Percentiles rank a stretch among this genome's conserved stretches.
phyloP scores from a whole-genome alignment of 92 coral and sea anemone species.

The Desmophyllum pertusum region DNA sequence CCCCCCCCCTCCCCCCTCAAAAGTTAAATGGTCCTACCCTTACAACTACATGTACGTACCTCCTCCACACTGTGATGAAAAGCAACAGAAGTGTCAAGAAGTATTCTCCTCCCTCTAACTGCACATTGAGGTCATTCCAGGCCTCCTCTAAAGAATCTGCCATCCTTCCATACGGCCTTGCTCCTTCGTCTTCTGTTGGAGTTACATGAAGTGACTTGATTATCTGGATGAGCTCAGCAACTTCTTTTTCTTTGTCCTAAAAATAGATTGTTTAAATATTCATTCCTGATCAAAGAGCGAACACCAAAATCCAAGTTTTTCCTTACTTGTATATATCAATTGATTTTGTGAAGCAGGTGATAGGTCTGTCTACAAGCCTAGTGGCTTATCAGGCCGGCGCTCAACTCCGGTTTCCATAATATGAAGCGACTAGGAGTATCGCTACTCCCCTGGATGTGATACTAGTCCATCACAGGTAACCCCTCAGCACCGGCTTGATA shows the following conservation, averaged over 20 bases:
- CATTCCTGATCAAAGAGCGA: background rate
- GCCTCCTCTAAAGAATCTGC: conserved; percentile 95
- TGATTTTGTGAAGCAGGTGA: too few species aligned
- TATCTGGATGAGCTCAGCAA: conserved; percentile 67
- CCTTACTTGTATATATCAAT: too few species aligned
- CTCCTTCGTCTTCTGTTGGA: conserved; percentile 24
- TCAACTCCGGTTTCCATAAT: too few species aligned
- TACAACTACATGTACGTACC: conserved; percentile 58
- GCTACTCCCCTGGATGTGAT: too few species aligned
- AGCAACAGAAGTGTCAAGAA: conserved; percentile 96
- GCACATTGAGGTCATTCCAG: conserved; percentile 93
- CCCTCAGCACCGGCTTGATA: too few species aligned
- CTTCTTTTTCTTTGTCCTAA: conserved; percentile 78
- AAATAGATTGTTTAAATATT: background rate
- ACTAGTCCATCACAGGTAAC: too few species aligned
- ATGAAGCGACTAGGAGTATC: too few species aligned
- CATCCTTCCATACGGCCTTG: conserved; percentile 68
- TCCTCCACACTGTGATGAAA: conserved; percentile 95
- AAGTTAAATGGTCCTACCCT: background rate
- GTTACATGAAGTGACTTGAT: conserved; percentile 39
- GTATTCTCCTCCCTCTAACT: conserved; percentile 89
- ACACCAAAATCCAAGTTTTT: too few species aligned
- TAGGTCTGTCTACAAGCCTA: too few species aligned
- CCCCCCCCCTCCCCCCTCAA: too few species aligned
- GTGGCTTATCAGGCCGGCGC: too few species aligned